Evolutionary conservation across 2,113 vertebrate genomes (phyloP), one percentile per base, ranked within the genome.

Genomic region (Lonchura striata): DNA sequence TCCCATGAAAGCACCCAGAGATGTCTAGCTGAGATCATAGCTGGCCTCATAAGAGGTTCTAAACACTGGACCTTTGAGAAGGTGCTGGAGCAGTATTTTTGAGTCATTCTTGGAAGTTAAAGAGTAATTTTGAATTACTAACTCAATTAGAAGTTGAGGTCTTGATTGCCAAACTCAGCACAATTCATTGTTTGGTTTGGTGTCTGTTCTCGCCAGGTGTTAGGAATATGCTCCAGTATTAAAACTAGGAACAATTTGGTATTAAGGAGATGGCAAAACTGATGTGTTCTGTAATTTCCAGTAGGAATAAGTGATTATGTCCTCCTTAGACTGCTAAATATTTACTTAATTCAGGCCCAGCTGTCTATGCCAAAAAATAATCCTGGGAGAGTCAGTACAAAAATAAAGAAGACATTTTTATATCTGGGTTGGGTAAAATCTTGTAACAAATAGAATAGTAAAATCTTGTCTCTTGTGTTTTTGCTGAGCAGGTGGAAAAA

Each of bases 31-130:
- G 99, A 99, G 98, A 99, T 99, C 65, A 99, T 99, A 94, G 99
- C 99, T 82, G 99, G 99, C 16, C 96, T 99, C 75, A 99, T 99
- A 95, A 98, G 99, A 97, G 99, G 99, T 54, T 98, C 98, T 93
- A 99, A 99, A 87, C 99, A 99, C 94, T 99, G 99, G 99, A 99
- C 98, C 22, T 99, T 98, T 97, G 97, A 97, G 92, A 99, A 99
- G 99, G 99, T 99, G 57, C 59, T 82, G 79, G 15, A 59, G 39
- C 72, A 47, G 37, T 66, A 7, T 56, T 66, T 84, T 49, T 78
- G 30, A 74, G 60, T 70, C 20, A 69, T 82, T 77, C 16, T 4
- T 57, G 47, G 64, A 87, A 86, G 19, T 49, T 65, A 39, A 53
- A 24, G 37, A 46, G n/a, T 31, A 21, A 37, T 17, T 64, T 24